Conservation (phyloP, 1,140 invertebrate genomes). For the Drosophila grimshawi region DNA sequence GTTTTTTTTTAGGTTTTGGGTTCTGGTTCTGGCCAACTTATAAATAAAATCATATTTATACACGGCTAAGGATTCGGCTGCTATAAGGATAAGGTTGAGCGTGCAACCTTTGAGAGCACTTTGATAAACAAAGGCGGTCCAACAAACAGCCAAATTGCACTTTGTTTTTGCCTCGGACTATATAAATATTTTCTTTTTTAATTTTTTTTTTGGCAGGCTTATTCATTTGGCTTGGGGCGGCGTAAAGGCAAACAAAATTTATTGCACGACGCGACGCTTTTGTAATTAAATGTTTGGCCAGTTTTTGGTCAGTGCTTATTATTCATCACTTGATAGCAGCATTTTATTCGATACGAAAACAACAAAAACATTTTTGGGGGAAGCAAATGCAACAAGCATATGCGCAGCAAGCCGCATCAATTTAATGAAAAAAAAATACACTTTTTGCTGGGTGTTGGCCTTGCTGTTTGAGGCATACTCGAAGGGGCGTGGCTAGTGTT, state of each 20-base stretch:
- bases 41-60: conserved; percentile 82
- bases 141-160: conserved; percentile 66
- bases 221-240: conserved; percentile 54
- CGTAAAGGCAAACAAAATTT: conserved; percentile 66
- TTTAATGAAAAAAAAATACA: conserved; percentile 47
- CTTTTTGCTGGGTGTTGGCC: conserved; percentile 41
- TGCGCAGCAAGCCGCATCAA: conserved; percentile 61
- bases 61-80: conserved; percentile 60
- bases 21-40: conserved; percentile 59
- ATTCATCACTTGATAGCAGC: conserved; percentile 61
- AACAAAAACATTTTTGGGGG: conserved; percentile 10
- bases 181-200: conserved; percentile 30
- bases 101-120: conserved; percentile 68
- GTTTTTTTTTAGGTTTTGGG: conserved; percentile 22
- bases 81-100: conserved; percentile 71
- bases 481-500: conserved; percentile 56
- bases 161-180: conserved; percentile 24
- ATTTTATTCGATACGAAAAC: conserved; percentile 36
- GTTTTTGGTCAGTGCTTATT: conserved; percentile 69
- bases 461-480: conserved; percentile 41
- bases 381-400: conserved; percentile 55
- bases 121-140: conserved; percentile 50
- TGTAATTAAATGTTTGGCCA: conserved; percentile 82
- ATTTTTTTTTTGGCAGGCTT: conserved; percentile 6
- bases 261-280: conserved; percentile 76